phyloP scores from a whole-genome alignment of 1,140 invertebrate genomes.

The Microplitis mediator region DNA sequence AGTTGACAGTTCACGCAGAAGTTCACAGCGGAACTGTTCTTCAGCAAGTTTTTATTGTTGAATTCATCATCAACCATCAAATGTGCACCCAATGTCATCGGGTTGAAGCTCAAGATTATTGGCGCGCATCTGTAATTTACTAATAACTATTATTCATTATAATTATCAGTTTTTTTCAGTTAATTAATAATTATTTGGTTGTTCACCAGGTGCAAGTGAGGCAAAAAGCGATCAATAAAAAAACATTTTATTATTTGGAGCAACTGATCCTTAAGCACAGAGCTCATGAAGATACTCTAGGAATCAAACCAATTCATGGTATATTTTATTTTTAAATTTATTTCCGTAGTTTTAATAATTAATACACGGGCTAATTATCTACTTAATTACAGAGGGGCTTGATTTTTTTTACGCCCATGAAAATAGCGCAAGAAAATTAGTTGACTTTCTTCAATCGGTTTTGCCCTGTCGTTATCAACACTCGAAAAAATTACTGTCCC shows the following conservation, averaged over 20 bases:
- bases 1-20: constrained; percentile 96
- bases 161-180: constrained; percentile 21
- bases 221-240: constrained; percentile 91
- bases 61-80: constrained; percentile 88
- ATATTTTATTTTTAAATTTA: constrained; percentile 36
- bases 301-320: constrained; percentile 93
- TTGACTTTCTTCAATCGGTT: constrained; percentile 89
- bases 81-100: constrained; percentile 98
- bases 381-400: constrained; percentile 78
- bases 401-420: constrained; percentile 95
- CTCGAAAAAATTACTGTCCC: constrained; percentile 95
- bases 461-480: constrained; percentile 86
- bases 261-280: constrained; percentile 96
- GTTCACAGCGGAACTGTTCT: constrained; percentile 81
- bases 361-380: constrained; percentile 19
- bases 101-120: constrained; percentile 96
- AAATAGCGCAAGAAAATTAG: constrained; percentile 91
- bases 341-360: constrained; percentile 16
- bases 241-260: constrained; percentile 98
- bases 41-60: constrained; percentile 93
- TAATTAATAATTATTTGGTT: constrained; percentile 21
- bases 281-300: constrained; percentile 88
- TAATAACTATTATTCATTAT: neutral
- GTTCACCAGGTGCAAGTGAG: constrained; percentile 76
- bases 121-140: constrained; percentile 83